phyloP scores from a whole-genome alignment of 2,113 vertebrate genomes.

The Eidolon helvum region DNA sequence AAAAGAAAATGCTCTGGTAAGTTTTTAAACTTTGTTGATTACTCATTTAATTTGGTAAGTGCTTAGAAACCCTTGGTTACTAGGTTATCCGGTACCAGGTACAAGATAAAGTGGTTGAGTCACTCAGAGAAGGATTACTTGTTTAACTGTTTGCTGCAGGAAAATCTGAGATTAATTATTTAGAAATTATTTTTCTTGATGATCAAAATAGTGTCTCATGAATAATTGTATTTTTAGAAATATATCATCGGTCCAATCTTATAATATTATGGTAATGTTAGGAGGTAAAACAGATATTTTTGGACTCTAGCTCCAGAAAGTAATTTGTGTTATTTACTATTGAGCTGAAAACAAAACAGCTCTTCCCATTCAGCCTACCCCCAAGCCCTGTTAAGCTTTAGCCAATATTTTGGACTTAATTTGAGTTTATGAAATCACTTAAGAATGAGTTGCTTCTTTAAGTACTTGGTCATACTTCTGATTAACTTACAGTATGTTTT shows the following conservation, averaged over 20 bases:
- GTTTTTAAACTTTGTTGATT: slow-evolving; percentile 65
- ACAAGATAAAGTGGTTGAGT: slow-evolving; percentile 47
- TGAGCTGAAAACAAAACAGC: neutral
- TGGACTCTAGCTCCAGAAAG: neutral
- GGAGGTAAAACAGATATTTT: neutral
- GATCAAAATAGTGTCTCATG: neutral
- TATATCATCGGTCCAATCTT: neutral
- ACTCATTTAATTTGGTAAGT: slow-evolving; percentile 30
- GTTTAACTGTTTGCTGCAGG: slow-evolving; percentile 14
- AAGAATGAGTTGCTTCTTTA: neutral
- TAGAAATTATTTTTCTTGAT: neutral
- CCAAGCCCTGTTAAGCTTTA: neutral
- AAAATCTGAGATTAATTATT: slow-evolving; percentile 38
- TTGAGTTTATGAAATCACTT: neutral
- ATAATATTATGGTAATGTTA: neutral
- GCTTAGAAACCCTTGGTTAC: slow-evolving; percentile 37
- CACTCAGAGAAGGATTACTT: neutral
- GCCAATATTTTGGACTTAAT: neutral
- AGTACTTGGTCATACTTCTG: neutral
- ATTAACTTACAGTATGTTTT: neutral
- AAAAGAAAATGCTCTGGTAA: slow-evolving; percentile 97
- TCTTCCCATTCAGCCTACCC: neutral
- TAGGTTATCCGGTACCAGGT: neutral
- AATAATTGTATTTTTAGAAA: slow-evolving; percentile 17
- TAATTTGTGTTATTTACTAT: neutral